Base-by-base conservation (phyloP, 2,113 vertebrate species). In the Ptyas mucosa region DNA sequence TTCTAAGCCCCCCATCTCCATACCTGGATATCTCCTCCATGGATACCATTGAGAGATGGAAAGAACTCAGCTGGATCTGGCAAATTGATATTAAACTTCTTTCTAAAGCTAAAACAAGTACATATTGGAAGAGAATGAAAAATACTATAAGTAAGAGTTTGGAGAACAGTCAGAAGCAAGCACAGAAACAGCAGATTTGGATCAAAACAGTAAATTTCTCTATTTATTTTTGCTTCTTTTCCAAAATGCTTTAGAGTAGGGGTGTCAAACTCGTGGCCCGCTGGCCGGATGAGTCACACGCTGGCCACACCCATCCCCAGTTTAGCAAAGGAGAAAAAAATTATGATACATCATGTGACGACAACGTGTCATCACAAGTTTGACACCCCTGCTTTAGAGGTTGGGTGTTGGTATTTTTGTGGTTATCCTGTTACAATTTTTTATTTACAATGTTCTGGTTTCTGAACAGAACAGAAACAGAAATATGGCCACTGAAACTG, bases 21-120 rank as follows among this genome's bases (percentile, higher is more conserved):
- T 97, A 98, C 98, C 98, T 98, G 97, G 95, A 98, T 94, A 87
- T 98, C 97, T 87, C 97, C 97, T 94, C 97, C 96, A 0, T 98
- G 96, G 96, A 97, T 95, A 0, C 96, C 95, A 93, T 96, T 91
- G 0, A 98, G 97, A 0, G 96, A 96, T 24, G 97, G 95, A 89
- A 98, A 98, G 95, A 98, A 98, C 94, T 97, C 95, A 0, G 97
- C 94, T 0, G 98, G 98, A 46, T 98, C 97, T 93, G 98, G 98
- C 64, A 97, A 96, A 55, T 97, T 95, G 90, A 95, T 97, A 90
- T 95, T 97, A 93, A 98, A 93, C 52, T 95, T 26, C 34, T 97
- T 98, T 96, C 97, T 98, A 93, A 98, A 93, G 96, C 98, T 98
- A 94, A 12, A 93, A 8, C 53, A 94, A 90, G 85, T 9, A 93